Evolutionary conservation across 2,113 vertebrate species (phyloP), one percentile per base, ranked within the genome.

Genomic region (Megaleporinus macrocephalus): DNA sequence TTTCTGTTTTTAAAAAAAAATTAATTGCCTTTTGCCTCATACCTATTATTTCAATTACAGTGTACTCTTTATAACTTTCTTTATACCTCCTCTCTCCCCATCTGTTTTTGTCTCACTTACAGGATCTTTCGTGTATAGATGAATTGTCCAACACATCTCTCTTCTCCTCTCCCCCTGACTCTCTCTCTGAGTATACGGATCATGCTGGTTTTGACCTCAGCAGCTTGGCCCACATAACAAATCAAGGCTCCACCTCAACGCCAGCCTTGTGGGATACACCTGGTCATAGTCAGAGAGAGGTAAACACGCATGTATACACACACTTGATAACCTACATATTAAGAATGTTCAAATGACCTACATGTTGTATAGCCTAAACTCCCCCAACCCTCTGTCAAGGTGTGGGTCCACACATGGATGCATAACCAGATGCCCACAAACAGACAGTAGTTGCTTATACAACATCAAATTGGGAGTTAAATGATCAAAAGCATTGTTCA

Each of bases 151-250:
- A 94, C 53, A 93, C 94, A 83, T 98, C 97, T 82, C 90, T 98
- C 83, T 97, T 99, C 91, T 97, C 96, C 0, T 99, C 98, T 0
- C 95, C 97, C 0, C 86, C 96, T 36, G 96, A 98, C 89, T 99
- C 98, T 3, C 95, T 98, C 81, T 97, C 96, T 0, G 96, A 98
- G 88, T 98, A 98, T 20, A 92, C 91, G 0, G 98, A 98, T 82
- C 84, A 94, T 0, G 92, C 95, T 20, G 93, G 96, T 47, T 97
- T 96, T 86, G 87, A 89, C 2, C 89, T 93, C 0, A 94, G 96
- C 63, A 94, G 92, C 84, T 93, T 97, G 88, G 95, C 69, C 86
- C 92, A 94, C 0, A 95, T 96, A 85, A 94, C 96, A 85, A 97
- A 30, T 83, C 98, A 77, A 95, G 97, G 98, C 7, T 94, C 73